Evolutionary conservation across 1,140 invertebrate species (phyloP).

Genomic region (Glossosoma conforme): DNA sequence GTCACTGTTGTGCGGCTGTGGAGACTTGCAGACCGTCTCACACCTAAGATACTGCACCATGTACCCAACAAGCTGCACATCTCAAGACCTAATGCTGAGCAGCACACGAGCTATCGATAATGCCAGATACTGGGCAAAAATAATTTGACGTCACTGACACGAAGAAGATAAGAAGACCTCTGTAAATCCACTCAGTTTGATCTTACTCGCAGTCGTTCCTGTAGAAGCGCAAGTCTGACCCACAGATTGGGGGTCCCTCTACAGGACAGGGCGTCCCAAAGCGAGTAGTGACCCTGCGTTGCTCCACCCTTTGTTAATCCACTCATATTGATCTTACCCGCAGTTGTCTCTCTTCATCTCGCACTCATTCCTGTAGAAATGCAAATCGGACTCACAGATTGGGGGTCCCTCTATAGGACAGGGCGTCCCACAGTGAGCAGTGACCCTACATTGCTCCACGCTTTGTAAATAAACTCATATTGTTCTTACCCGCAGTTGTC

Average conservation of each 20-base stretch:
- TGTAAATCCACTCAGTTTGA: too few relatives aligned
- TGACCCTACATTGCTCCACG: not conserved
- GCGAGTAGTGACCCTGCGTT: constrained; percentile 74
- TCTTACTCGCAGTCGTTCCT: constrained; percentile 86
- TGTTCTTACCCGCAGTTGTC: constrained; percentile 80
- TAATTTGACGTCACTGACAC: too few relatives aligned
- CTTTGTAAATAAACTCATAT: not conserved
- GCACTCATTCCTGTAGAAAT: constrained; percentile 86
- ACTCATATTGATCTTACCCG: constrained; percentile 67
- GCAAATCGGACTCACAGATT: constrained; percentile 87
- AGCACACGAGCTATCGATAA: too few relatives aligned
- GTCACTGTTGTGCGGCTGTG: too few relatives aligned
- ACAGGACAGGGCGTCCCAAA: constrained; percentile 62
- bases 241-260: constrained; percentile 79
- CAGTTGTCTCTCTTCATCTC: constrained; percentile 80
- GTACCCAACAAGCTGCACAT: too few relatives aligned
- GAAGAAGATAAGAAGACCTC: too few relatives aligned
- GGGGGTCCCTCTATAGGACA: constrained; percentile 51
- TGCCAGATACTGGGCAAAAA: too few relatives aligned
- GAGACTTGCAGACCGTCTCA: too few relatives aligned
- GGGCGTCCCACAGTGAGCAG: not conserved
- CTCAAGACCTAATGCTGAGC: too few relatives aligned
- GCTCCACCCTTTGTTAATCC: constrained; percentile 69
- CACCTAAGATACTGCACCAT: too few relatives aligned
- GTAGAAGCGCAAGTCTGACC: constrained; percentile 88